Conservation (phyloP, 2,888 invertebrate genomes). For the Sepioteuthis lessoniana region DNA sequence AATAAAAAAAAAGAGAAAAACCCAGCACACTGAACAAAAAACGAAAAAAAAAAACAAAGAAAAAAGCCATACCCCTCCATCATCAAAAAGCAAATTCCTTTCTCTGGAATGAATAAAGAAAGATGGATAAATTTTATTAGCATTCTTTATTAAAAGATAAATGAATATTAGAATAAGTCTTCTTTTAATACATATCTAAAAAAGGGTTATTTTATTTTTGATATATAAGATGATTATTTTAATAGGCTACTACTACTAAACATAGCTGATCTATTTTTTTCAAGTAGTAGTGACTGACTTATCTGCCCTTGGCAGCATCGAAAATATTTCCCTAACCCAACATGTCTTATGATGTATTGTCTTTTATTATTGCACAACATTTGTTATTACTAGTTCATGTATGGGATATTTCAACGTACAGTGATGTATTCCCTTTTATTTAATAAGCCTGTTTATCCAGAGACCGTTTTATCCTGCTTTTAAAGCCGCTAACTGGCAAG, state of each 20-base stretch:
- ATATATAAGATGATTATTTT: background rate
- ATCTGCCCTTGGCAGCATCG: background rate
- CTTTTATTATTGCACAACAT: background rate
- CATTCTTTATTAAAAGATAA: too few species aligned
- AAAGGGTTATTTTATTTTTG: too few species aligned
- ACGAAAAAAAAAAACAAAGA: background rate
- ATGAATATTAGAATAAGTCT: too few species aligned
- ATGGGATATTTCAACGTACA: background rate
- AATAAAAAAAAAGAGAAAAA: too few species aligned
- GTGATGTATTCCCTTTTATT: background rate
- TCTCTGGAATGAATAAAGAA: background rate
- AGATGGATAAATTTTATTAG: too few species aligned
- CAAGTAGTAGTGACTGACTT: background rate
- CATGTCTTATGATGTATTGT: background rate
- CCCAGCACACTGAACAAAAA: too few species aligned
- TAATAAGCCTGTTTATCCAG: background rate
- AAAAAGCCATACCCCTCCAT: background rate
- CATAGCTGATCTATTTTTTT: background rate
- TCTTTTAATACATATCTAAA: too few species aligned
- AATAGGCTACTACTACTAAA: slow-evolving; percentile 18
- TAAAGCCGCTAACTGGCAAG: background rate
- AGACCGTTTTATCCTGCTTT: background rate
- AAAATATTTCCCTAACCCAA: background rate
- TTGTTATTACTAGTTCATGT: background rate
- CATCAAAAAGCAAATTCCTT: background rate